A percentile compares a stretch with the other conserved stretches of the same genome.
phyloP scores from a whole-genome alignment of 1,140 invertebrate genomes.

The Teleopsis dalmanni region DNA sequence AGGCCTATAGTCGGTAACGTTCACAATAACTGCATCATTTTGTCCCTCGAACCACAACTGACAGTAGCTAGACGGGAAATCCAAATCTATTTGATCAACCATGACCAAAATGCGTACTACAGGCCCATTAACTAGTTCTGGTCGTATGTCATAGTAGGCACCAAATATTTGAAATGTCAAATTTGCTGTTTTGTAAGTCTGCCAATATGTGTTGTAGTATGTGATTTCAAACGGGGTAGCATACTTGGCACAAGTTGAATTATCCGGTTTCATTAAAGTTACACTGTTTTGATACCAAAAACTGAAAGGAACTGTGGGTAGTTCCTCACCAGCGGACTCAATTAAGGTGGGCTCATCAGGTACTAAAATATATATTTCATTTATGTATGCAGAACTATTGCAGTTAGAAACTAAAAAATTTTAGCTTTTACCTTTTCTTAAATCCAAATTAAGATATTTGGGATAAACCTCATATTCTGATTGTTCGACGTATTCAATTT shows the following conservation, averaged over 20 bases:
- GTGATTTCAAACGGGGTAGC: slow-evolving; percentile 81
- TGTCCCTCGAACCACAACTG: slow-evolving; percentile 85
- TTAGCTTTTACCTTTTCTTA: too few species aligned
- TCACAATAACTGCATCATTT: slow-evolving; percentile 69
- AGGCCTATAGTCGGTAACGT: slow-evolving; percentile 82
- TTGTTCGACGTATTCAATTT: too few species aligned
- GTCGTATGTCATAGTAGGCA: slow-evolving; percentile 78
- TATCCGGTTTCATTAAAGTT: too few species aligned
- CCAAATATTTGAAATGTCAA: slow-evolving; percentile 84
- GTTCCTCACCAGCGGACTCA: too few species aligned
- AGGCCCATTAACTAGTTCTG: slow-evolving; percentile 66
- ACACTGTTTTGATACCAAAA: too few species aligned
- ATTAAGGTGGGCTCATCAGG: too few species aligned
- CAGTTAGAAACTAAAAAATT: too few species aligned
- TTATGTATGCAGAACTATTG: too few species aligned
- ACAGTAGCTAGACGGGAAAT: slow-evolving; percentile 72
- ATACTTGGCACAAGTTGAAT: slow-evolving; percentile 72
- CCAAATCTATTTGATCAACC: slow-evolving; percentile 81
- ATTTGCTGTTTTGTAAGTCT: slow-evolving; percentile 68
- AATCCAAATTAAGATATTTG: too few species aligned
- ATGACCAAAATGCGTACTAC: slow-evolving; percentile 81
- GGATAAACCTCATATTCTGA: too few species aligned
- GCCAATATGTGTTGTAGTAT: slow-evolving; percentile 89
- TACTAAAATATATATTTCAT: too few species aligned
- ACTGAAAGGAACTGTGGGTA: too few species aligned